These are phyloP conservation scores for Mus spretus DNA, from an alignment of 2,797 vertebrate genomes.

Conservation along the genomic window DNA sequence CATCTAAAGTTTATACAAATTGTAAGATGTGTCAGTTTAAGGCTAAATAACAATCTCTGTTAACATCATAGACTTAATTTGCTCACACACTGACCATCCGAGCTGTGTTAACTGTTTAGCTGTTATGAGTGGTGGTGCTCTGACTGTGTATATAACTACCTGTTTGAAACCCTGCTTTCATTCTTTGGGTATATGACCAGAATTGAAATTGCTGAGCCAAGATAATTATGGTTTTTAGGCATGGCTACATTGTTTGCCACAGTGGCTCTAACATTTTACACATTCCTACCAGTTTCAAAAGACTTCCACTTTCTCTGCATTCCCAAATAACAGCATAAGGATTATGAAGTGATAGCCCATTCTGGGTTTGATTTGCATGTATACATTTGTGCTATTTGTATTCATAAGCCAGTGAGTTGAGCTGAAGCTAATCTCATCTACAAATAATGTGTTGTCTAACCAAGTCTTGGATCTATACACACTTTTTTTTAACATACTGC, in stretches of 20 bases:
- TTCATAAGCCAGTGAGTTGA: not conserved
- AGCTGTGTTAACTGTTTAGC: not conserved
- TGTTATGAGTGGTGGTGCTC: not conserved
- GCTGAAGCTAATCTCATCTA: not conserved
- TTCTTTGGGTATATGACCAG: not conserved
- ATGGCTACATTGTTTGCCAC: not conserved
- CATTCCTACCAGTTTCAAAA: not conserved
- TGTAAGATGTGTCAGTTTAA: not conserved
- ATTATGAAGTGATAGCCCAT: not conserved
- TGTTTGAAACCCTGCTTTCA: not conserved
- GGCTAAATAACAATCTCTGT: not conserved
- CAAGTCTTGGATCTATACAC: not conserved
- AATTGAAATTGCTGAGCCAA: not conserved
- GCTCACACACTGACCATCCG: not conserved
- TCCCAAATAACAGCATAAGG: not conserved
- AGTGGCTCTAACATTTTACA: not conserved
- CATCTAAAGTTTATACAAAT: not conserved
- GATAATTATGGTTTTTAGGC: not conserved
- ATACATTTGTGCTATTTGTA: not conserved
- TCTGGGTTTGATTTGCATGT: not conserved
- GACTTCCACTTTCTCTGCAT: not conserved
- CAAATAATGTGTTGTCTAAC: not conserved
- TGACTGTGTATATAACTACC: not conserved
- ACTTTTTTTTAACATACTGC: not conserved
- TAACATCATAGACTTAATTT: not conserved